Percentiles rank a stretch among this genome's conserved stretches.
phyloP scores from a whole-genome alignment of 2,797 vertebrate species.

The Gymnothorax reevesii region DNA sequence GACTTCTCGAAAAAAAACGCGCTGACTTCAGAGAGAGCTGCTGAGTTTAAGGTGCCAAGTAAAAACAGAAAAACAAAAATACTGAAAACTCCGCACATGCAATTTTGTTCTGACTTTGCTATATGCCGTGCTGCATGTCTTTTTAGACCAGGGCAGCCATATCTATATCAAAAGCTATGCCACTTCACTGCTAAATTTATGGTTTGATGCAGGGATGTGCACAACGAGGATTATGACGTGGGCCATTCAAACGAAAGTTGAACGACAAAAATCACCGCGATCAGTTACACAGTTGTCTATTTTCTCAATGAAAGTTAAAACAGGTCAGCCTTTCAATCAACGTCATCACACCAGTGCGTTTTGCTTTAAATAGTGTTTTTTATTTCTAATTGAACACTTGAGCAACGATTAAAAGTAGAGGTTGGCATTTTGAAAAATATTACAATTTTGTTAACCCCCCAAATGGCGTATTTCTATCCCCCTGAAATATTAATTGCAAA shows the following conservation, averaged over 20 bases:
- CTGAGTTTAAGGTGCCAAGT: neutral
- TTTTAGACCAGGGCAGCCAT: neutral
- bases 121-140: neutral
- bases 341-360: neutral
- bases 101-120: neutral
- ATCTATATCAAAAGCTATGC: neutral
- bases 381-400: neutral
- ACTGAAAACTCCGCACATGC: neutral
- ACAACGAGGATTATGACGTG: neutral
- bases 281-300: neutral
- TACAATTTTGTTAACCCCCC: neutral
- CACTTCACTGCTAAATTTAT: neutral
- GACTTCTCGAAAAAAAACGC: neutral
- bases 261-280: neutral
- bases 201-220: neutral
- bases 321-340: neutral
- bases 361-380: neutral
- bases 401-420: neutral
- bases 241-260: neutral
- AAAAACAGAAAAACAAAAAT: neutral
- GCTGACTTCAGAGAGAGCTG: neutral
- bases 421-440: neutral
- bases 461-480: constrained; percentile 12
- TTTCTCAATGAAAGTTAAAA: neutral
- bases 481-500: constrained; percentile 47